Conservation (phyloP, 1,140 invertebrate species). For the Portunus trituberculatus region DNA sequence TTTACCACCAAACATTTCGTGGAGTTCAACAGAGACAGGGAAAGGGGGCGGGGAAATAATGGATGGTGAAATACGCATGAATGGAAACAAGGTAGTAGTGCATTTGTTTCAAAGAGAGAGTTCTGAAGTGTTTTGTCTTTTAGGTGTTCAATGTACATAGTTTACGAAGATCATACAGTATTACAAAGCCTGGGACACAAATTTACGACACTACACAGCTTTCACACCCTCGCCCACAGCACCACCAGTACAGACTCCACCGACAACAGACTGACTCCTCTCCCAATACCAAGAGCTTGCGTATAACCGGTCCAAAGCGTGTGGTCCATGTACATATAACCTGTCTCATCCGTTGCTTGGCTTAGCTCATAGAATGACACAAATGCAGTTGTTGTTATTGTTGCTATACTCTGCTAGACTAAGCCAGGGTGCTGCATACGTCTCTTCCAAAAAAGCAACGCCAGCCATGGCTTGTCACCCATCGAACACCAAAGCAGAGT, state of each 20-base stretch:
- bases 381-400: not conserved
- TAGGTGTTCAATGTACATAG: no score
- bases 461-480: not conserved
- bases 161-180: no score
- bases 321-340: slow-evolving; percentile 33
- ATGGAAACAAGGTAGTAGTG: no score
- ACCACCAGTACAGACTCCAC: not conserved
- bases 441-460: not conserved
- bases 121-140: no score
- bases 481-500: not conserved
- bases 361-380: not conserved
- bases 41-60: no score
- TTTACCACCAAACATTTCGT: no score
- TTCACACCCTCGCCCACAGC: not conserved
- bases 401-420: not conserved
- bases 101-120: no score
- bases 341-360: not conserved
- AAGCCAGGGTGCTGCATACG: not conserved
- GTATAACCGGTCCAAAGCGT: slow-evolving; percentile 32
- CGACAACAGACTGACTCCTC: not conserved
- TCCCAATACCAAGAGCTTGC: slow-evolving; percentile 26
- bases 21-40: no score
- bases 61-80: no score
- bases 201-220: not conserved
- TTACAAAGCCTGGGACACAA: not conserved